Conservation (phyloP, 2,113 vertebrate genomes). For the Tachysurus fulvidraco region DNA sequence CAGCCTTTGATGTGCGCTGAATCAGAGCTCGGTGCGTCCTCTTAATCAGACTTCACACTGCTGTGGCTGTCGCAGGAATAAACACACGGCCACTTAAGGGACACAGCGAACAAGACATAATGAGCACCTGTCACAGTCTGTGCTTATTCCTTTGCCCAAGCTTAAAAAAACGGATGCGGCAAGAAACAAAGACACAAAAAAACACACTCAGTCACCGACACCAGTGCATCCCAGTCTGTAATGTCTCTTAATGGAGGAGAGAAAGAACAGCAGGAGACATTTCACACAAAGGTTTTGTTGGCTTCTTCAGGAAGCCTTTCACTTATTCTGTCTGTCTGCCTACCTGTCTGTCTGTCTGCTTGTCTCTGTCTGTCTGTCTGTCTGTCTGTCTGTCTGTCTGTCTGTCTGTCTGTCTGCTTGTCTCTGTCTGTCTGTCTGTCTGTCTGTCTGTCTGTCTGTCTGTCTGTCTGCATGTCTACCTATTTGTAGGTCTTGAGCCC, state of each 20-base stretch:
- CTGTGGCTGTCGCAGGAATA: conserved; percentile 1
- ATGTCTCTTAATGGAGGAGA: background rate
- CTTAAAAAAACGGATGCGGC: background rate
- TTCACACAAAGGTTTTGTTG: background rate
- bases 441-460: too few relatives aligned
- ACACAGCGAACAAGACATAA: conserved; percentile 27
- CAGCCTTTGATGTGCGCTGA: conserved; percentile 42
- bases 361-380: too few relatives aligned
- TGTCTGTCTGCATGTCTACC: background rate
- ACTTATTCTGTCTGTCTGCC: background rate
- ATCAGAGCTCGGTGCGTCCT: conserved; percentile 26
- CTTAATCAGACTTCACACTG: conserved; percentile 43
- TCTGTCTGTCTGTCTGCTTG: too few relatives aligned
- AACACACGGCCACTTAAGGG: conserved; percentile 8
- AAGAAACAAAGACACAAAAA: background rate
- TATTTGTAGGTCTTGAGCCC: too few relatives aligned
- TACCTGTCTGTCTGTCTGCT: background rate
- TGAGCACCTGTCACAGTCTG: conserved; percentile 36
- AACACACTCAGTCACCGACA: too few relatives aligned
- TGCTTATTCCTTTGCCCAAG: background rate
- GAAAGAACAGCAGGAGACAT: background rate
- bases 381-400: too few relatives aligned
- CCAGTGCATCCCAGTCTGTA: background rate
- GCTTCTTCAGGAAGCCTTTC: background rate
- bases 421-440: too few relatives aligned